A percentile compares a stretch with the other conserved stretches of the same genome.
phyloP scores from a whole-genome alignment of 2,888 invertebrate genomes.

The Plebejus anna region DNA sequence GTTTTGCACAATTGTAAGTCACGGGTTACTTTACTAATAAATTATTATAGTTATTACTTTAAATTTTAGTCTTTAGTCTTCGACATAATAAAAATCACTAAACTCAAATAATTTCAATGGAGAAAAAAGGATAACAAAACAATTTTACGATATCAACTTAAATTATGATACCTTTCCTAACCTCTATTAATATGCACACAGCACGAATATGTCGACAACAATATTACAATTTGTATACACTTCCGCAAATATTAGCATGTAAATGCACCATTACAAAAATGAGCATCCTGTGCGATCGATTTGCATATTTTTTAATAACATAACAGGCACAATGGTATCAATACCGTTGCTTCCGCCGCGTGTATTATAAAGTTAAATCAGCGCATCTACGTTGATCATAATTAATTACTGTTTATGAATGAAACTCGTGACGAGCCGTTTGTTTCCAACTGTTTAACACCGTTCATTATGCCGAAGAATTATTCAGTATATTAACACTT shows the following conservation, averaged over 20 bases:
- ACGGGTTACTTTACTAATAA: not conserved
- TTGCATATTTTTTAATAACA: constrained; percentile 79
- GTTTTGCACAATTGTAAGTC: too few species aligned
- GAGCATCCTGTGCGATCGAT: constrained; percentile 76
- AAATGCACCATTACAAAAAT: constrained; percentile 74
- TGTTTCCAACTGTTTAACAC: constrained; percentile 15
- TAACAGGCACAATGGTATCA: constrained; percentile 65
- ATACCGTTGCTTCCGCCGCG: constrained; percentile 70
- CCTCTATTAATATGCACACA: constrained; percentile 44
- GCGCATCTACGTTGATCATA: constrained; percentile 55
- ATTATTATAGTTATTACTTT: too few species aligned
- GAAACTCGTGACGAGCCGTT: constrained; percentile 21
- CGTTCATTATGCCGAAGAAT: constrained; percentile 2
- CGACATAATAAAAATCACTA: too few species aligned
- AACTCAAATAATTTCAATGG: not conserved
- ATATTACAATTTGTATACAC: constrained; percentile 69
- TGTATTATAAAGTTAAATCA: constrained; percentile 70
- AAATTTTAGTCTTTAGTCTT: too few species aligned
- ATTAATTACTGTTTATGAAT: constrained; percentile 56
- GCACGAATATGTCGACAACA: not conserved
- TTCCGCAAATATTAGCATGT: constrained; percentile 76
- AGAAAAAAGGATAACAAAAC: constrained; percentile 17
- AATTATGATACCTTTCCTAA: constrained; percentile 33
- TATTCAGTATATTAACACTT: not conserved
- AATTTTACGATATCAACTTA: not conserved